Percentiles rank a stretch among this genome's conserved stretches.
Evolutionary conservation across 2,797 vertebrate species (phyloP).

Genomic region (Bufotes viridis): DNA sequence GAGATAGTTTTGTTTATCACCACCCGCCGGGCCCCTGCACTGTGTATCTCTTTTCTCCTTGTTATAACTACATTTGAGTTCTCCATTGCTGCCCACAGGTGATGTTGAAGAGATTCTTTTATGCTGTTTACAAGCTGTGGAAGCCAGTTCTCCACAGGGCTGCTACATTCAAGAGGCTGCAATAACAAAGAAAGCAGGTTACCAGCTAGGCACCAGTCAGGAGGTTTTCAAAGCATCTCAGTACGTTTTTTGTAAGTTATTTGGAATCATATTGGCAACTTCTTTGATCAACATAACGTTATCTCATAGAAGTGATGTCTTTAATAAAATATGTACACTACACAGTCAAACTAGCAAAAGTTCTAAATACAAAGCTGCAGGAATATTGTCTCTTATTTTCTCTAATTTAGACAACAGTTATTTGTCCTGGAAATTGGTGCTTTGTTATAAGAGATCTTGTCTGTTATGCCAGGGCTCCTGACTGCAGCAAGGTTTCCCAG

Average conservation of each 20-base stretch:
- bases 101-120: slow-evolving; percentile 50
- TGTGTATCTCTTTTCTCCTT: slow-evolving; percentile 56
- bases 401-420: background rate
- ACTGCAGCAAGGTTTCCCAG: background rate
- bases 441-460: background rate
- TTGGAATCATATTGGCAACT: slow-evolving; percentile 7
- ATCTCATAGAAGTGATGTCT: slow-evolving; percentile 2
- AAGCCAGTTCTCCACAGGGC: slow-evolving; percentile 59
- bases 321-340: slow-evolving; percentile 29
- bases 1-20: slow-evolving; percentile 46
- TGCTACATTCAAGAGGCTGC: slow-evolving; percentile 60
- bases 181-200: slow-evolving; percentile 44
- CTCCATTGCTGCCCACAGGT: slow-evolving; percentile 49
- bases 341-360: background rate
- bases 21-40: slow-evolving; percentile 60
- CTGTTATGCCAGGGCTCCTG: background rate
- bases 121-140: slow-evolving; percentile 58
- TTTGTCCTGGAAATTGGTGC: background rate
- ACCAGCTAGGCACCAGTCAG: slow-evolving; percentile 29
- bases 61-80: slow-evolving; percentile 17
- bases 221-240: slow-evolving; percentile 29
- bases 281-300: slow-evolving; percentile 15
- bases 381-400: background rate
- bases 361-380: background rate
- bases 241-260: slow-evolving; percentile 10